A percentile compares a stretch with the other conserved stretches of the same genome.
phyloP scores from a whole-genome alignment of 2,888 invertebrate species.

The Scaptomyza flava region DNA sequence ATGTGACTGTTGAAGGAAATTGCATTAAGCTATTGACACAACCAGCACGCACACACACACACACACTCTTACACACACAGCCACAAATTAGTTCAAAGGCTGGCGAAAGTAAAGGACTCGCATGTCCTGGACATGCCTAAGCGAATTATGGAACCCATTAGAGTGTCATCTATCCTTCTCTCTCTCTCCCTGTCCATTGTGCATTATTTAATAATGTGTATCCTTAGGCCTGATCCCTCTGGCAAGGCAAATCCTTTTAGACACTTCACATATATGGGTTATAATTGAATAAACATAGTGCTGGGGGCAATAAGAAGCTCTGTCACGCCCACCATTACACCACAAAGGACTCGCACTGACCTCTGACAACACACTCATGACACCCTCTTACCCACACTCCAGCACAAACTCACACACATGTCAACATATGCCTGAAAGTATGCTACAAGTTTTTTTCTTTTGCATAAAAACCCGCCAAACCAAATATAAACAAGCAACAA shows the following conservation, averaged over 20 bases:
- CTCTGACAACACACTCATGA: conserved; percentile 33
- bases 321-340: conserved; percentile 27
- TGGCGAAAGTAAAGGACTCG: conserved; percentile 37
- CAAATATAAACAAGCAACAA: conserved; percentile 49
- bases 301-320: conserved; percentile 5
- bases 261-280: conserved; percentile 48
- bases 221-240: conserved; percentile 13
- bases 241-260: conserved; percentile 67
- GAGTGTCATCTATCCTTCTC: conserved; percentile 28
- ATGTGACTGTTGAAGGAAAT: conserved; percentile 42
- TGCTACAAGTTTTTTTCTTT: conserved; percentile 52
- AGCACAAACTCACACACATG: conserved; percentile 15
- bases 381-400: conserved; percentile 12
- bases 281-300: conserved; percentile 63
- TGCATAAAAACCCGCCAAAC: conserved; percentile 60
- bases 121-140: conserved; percentile 43
- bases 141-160: conserved; percentile 71
- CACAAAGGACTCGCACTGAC: conserved; percentile 37
- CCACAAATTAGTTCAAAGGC: conserved; percentile 72
- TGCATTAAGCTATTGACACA: conserved; percentile 53
- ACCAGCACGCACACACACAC: conserved; percentile 5
- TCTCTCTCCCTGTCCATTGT: conserved; percentile 26
- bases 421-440: conserved; percentile 55
- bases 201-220: conserved; percentile 66
- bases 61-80: conserved; percentile 11